A percentile compares a stretch with the other conserved stretches of the same genome.
phyloP scores from a whole-genome alignment of 2,888 invertebrate genomes.

The Agrochola lota region DNA sequence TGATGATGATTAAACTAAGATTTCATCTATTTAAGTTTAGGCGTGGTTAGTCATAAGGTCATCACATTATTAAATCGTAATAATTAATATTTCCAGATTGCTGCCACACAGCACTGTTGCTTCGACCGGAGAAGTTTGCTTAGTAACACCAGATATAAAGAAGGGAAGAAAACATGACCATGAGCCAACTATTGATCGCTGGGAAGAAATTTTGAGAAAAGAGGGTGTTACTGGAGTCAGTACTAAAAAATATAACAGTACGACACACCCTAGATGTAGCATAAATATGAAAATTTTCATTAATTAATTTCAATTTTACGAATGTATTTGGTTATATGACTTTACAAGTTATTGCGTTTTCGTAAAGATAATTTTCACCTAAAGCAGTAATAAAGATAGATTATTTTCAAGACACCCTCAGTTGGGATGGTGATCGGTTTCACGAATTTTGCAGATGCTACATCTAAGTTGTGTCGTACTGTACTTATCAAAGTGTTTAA shows the following conservation, averaged over 20 bases:
- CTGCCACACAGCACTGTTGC: conserved; percentile 91
- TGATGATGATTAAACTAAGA: not conserved
- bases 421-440: too few relatives aligned
- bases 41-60: not conserved
- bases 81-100: conserved; percentile 70
- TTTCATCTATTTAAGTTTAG: not conserved
- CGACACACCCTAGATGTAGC: too few relatives aligned
- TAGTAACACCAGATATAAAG: conserved; percentile 94
- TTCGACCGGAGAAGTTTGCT: conserved; percentile 92
- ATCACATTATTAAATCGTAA: not conserved
- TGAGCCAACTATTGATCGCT: conserved; percentile 94
- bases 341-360: too few relatives aligned
- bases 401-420: too few relatives aligned
- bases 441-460: too few relatives aligned
- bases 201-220: conserved; percentile 92
- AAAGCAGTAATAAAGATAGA: too few relatives aligned
- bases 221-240: conserved; percentile 91
- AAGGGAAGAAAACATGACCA: conserved; percentile 93
- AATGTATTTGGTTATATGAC: too few relatives aligned
- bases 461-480: too few relatives aligned
- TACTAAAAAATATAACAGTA: conserved; percentile 19
- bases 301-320: too few relatives aligned
- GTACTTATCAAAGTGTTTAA: not conserved
- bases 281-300: too few relatives aligned
- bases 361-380: too few relatives aligned